Base-by-base conservation (phyloP, 2,888 invertebrate genomes). In the Agonopterix subpropinquella region DNA sequence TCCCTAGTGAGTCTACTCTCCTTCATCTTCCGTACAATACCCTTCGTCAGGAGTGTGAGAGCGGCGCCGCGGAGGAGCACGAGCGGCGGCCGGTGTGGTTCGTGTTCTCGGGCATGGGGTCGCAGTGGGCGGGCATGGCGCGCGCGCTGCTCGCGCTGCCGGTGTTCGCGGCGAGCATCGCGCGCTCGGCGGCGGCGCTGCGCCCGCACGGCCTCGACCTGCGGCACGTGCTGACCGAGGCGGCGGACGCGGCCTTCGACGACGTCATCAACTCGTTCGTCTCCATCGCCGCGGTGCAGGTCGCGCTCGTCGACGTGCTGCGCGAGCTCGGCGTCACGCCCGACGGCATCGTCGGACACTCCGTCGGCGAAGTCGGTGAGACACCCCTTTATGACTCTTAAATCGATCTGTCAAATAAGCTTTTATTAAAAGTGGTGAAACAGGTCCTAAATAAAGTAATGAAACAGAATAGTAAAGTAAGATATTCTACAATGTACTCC, bases 101-200 rank as follows among this genome's bases (percentile, higher is more conserved):
- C 80, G 92, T 99, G 55, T 99, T 97, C 87, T 95, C 98, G 44
- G 99, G 99, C 52, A 99, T 99, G 99, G 99, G 99, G 10, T 94
- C 96, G 42, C 99, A 99, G 85, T 99, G 98, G 98, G 91, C 95
- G 45, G 97, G 96, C 65, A 99, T 99, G 98, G 98, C 94, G 10
- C 93, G 93, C 70, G 91, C 94, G 52, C 90, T 99, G 59, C 93
- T 98, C 92, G 83, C 90, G 54, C 88, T 99, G 55, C 95, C 96
- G 48, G 84, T 89, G 1, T 98, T 98, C 87, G 92, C 92, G 55
- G 90, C 92, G 48, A 94, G 96, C 51, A 92, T 99, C 58, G 88
- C 91, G 58, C 92, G 92, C 54, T 94, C 94, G 57, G 93, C 95
- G 5, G 92, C 92, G 45, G 92, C 93, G 10, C 88, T 99, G 39